A percentile compares a stretch with the other conserved stretches of the same genome.
These are phyloP conservation scores for Spinus pinus DNA, from an alignment of 2,797 vertebrate species.

Conservation along the genomic window DNA sequence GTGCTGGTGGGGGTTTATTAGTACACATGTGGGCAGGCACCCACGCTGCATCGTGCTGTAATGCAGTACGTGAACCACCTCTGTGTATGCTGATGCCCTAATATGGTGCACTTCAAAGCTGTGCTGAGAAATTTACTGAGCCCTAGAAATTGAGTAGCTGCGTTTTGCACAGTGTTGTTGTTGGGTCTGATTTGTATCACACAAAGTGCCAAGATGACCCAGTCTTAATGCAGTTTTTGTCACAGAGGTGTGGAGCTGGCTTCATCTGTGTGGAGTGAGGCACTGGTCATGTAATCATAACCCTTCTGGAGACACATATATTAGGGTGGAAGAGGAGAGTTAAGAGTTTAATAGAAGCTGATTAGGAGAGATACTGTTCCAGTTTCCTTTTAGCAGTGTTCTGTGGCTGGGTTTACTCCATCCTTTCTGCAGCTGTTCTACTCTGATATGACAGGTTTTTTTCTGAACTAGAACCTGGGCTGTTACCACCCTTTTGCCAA, in stretches of 20 bases:
- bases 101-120: not conserved
- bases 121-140: not conserved
- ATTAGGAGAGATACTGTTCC: not conserved
- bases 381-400: not conserved
- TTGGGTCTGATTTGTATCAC: not conserved
- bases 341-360: not conserved
- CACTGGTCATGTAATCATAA: not conserved
- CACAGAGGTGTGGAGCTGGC: not conserved
- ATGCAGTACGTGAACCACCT: not conserved
- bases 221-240: not conserved
- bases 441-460: not conserved
- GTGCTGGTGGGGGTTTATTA: not conserved
- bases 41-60: slow-evolving; percentile 18
- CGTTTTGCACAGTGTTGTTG: not conserved
- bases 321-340: not conserved
- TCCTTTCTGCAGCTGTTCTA: not conserved
- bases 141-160: not conserved
- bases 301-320: not conserved
- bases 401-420: not conserved
- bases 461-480: not conserved
- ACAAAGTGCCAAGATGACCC: not conserved
- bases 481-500: not conserved
- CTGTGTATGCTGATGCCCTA: slow-evolving; percentile 7
- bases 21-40: slow-evolving; percentile 60
- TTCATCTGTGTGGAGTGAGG: not conserved